These are phyloP conservation scores for Panagrolaimus sp. DNA, from an alignment of 1,140 invertebrate genomes.

Conservation along the genomic window DNA sequence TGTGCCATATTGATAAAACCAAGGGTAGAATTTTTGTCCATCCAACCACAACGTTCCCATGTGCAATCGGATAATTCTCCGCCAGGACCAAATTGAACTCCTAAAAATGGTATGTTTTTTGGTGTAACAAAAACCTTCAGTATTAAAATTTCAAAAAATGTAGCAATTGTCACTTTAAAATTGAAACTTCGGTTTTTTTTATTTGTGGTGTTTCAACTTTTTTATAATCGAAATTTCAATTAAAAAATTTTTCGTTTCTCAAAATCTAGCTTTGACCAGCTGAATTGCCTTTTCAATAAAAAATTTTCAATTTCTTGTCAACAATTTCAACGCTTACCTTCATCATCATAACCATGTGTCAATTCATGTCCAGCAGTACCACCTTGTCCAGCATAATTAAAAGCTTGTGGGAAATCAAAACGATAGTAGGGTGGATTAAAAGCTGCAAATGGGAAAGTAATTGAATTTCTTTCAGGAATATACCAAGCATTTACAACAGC, in stretches of 20 bases:
- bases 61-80: conserved; percentile 33
- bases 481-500: conserved; percentile 48
- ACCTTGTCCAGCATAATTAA: conserved; percentile 47
- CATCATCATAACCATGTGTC: conserved; percentile 32
- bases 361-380: conserved; percentile 47
- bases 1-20: conserved; percentile 50
- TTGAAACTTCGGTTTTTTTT: too few relatives aligned
- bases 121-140: too few relatives aligned
- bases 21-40: conserved; percentile 32
- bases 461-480: conserved; percentile 44
- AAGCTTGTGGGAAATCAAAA: conserved; percentile 41
- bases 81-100: conserved; percentile 39
- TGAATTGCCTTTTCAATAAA: too few relatives aligned
- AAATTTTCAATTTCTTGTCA: too few relatives aligned
- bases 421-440: conserved; percentile 48
- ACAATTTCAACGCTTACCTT: too few relatives aligned
- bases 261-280: too few relatives aligned
- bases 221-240: too few relatives aligned
- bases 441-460: conserved; percentile 44
- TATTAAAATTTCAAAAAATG: too few relatives aligned
- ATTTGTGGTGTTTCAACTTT: too few relatives aligned
- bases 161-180: too few relatives aligned
- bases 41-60: conserved; percentile 36
- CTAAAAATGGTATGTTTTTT: too few relatives aligned
- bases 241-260: too few relatives aligned